phyloP scores from a whole-genome alignment of 2,113 vertebrate species.

The Calidris pygmaea region DNA sequence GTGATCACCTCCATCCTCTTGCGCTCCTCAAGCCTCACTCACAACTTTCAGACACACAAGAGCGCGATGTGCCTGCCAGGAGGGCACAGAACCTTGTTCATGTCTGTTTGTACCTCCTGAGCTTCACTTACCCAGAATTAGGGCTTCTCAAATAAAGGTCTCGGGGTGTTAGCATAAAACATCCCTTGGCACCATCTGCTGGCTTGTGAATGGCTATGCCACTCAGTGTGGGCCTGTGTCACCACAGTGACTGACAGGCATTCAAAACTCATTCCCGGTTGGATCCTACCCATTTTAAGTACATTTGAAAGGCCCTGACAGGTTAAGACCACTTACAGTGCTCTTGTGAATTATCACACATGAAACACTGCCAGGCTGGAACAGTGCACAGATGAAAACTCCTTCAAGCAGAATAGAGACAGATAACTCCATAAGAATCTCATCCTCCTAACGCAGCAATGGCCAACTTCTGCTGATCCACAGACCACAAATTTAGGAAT shows the following conservation, averaged over 20 bases:
- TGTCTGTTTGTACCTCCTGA: not conserved
- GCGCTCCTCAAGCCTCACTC: not conserved
- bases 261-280: not conserved
- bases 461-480: not conserved
- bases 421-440: not conserved
- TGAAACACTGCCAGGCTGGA: not conserved
- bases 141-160: not conserved
- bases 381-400: not conserved
- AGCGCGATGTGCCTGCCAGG: not conserved
- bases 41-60: not conserved
- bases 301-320: not conserved
- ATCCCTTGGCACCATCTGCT: conserved; percentile 51
- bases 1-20: not conserved
- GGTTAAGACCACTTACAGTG: not conserved
- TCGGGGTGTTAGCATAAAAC: not conserved
- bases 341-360: not conserved
- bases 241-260: not conserved
- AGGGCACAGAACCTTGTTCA: not conserved
- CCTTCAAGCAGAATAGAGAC: not conserved
- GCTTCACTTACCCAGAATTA: not conserved
- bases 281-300: not conserved
- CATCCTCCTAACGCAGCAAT: not conserved
- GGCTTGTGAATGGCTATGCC: not conserved
- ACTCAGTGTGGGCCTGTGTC: accelerated
- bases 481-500: not conserved